phyloP scores from a whole-genome alignment of 2,113 vertebrate genomes.

The Ctenodactylus gundi region DNA sequence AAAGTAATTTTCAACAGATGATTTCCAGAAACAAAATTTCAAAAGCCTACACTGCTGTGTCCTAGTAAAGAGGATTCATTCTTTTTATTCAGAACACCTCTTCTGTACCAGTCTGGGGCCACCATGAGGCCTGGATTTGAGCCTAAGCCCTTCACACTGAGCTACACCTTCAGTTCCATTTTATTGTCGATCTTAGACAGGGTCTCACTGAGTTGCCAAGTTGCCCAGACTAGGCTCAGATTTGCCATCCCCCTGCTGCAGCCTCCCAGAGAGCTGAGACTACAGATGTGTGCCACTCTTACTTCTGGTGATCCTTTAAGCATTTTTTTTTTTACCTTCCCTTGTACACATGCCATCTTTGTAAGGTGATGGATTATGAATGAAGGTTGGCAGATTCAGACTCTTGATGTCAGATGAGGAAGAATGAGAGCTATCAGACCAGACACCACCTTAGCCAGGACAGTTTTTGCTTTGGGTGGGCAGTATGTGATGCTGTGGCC shows the following conservation, averaged over 20 bases:
- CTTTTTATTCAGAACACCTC: neutral
- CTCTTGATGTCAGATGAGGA: neutral
- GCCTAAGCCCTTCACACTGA: no score
- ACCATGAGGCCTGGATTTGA: neutral
- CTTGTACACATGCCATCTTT: neutral
- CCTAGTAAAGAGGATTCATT: slow-evolving; percentile 22
- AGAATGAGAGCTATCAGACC: no score
- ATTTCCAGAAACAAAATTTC: slow-evolving; percentile 19
- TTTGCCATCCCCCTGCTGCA: no score
- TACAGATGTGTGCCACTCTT: no score
- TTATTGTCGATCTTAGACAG: no score
- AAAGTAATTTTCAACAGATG: slow-evolving; percentile 37
- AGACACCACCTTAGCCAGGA: neutral
- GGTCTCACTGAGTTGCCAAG: no score
- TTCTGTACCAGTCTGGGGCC: neutral
- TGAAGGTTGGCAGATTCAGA: neutral
- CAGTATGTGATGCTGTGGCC: neutral
- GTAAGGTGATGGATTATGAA: neutral
- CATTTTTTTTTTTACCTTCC: neutral
- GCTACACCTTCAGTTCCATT: no score
- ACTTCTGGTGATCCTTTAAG: neutral
- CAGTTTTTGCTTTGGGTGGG: no score
- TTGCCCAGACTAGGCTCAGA: no score
- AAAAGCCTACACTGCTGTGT: neutral
- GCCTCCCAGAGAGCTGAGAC: no score